Evolutionary conservation across 2,888 invertebrate genomes (phyloP).

Genomic region (Pimpla rufipes): DNA sequence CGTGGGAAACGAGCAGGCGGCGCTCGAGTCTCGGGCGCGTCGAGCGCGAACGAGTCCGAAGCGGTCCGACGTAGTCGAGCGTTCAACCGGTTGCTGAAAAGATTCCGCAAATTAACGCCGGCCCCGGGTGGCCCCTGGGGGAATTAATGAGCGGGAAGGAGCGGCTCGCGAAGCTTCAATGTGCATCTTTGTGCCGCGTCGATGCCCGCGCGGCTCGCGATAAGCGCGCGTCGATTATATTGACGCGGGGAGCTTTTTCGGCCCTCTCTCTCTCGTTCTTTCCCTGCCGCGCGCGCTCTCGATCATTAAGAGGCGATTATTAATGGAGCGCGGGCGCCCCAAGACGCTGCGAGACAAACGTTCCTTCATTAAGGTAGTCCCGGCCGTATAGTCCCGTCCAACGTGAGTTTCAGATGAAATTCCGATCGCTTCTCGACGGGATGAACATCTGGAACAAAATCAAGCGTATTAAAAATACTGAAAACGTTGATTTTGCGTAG

Average conservation of each 20-base stretch:
- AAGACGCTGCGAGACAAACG: conserved; percentile 68
- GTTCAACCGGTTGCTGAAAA: conserved; percentile 50
- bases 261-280: neutral
- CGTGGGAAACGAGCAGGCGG: conserved; percentile 2
- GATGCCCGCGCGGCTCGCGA: conserved; percentile 41
- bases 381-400: conserved; percentile 7
- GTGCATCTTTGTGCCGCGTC: conserved; percentile 68
- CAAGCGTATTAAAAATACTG: too few species aligned
- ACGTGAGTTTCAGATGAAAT: conserved; percentile 49
- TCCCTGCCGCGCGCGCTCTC: conserved; percentile 36
- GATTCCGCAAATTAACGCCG: conserved; percentile 66
- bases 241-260: neutral
- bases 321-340: conserved; percentile 58
- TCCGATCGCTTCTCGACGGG: too few species aligned
- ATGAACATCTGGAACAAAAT: too few species aligned
- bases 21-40: neutral
- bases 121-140: conserved; percentile 17
- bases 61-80: neutral
- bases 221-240: neutral
- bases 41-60: neutral
- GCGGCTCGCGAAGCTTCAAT: conserved; percentile 64
- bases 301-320: conserved; percentile 71
- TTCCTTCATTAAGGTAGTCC: conserved; percentile 57
- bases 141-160: conserved; percentile 70
- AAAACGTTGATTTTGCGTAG: too few species aligned